Evolutionary conservation across 2,888 invertebrate genomes (phyloP), one percentile per base, ranked within the genome.

Genomic region (Erebia palarica): DNA sequence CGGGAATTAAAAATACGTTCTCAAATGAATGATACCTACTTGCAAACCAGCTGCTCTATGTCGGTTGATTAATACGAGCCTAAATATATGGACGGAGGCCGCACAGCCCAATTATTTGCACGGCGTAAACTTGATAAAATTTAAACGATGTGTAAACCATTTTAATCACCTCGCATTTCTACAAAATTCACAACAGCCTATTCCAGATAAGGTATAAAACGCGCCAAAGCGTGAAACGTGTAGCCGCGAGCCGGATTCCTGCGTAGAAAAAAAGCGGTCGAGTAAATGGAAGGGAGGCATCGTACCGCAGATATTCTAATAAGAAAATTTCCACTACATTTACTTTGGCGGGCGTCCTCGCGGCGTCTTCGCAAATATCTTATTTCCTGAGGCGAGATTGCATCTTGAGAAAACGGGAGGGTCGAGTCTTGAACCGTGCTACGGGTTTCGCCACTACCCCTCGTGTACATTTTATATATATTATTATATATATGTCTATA

Each of bases 301-400:
- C 92, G 91, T 90, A 91, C 85, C 93, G 92, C 91, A 87, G 92
- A 92, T 91, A 93, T 92, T 92, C 92, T 93, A 93, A 94, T 93
- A 93, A 92, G 93, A 93, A 93, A 93, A 93, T 93, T 93, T 93
- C 93, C 93, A 94, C 89, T 95, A 94, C 92, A 91, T 93, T 93
- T 93, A 93, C 91, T 90, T 88, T 88, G 89, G 88, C 89, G 89
- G 89, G 90, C 89, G 87, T 87, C 88, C 87, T 90, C 91, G 93
- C 91, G 90, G 93, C 94, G 93, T 93, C 94, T 93, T 90, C 86
- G 93, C 93, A 93, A 93, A 94, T 93, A 93, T 93, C 93, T 93
- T 93, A 94, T 93, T 94, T 93, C 94, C 93, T 93, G 92, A 84
- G 90, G 90, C 90, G 91, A 93, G 93, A 93, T 94, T 93, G 94